Percentiles rank a stretch among this genome's conserved stretches.
These are phyloP conservation scores for Drosophila parvula DNA, from an alignment of 1,140 invertebrate genomes.

Conservation along the genomic window DNA sequence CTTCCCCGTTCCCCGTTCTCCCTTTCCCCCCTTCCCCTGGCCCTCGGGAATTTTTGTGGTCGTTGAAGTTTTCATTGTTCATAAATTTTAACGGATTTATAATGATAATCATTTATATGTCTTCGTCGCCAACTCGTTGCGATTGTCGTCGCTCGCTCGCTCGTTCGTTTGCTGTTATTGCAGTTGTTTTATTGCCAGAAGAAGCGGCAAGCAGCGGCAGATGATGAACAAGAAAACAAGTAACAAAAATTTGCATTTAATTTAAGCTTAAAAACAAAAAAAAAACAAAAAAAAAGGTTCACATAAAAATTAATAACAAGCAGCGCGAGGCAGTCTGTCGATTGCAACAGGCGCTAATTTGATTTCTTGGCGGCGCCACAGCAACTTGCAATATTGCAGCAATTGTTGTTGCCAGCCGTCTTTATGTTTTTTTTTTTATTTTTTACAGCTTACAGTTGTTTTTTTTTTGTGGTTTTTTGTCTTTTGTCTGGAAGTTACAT, in stretches of 20 bases:
- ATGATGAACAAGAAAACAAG: conserved; percentile 44
- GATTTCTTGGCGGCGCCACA: conserved; percentile 74
- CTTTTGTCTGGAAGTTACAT: conserved; percentile 60
- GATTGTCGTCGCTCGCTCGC: conserved; percentile 2
- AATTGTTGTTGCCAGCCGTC: conserved; percentile 36
- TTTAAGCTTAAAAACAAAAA: conserved; percentile 65
- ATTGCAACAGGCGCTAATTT: conserved; percentile 80
- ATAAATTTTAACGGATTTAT: conserved; percentile 76
- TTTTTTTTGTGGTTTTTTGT: conserved; percentile 10
- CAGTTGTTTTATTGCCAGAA: conserved; percentile 51
- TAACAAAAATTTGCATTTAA: conserved; percentile 64
- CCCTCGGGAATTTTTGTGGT: conserved; percentile 26
- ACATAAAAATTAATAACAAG: conserved; percentile 26
- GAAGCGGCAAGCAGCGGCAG: background rate
- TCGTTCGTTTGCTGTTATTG: conserved; percentile 3
- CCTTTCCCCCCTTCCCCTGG: background rate
- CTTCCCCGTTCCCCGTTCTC: background rate
- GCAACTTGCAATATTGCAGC: conserved; percentile 57
- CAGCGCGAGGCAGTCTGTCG: conserved; percentile 56
- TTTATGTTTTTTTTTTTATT: background rate
- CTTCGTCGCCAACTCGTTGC: conserved; percentile 28
- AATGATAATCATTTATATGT: conserved; percentile 70
- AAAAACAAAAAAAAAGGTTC: conserved; percentile 13
- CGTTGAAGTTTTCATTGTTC: conserved; percentile 66
- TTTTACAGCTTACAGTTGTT: background rate